Evolutionary conservation across 2,888 invertebrate species (phyloP).

Genomic region (Tiliacea aurago): DNA sequence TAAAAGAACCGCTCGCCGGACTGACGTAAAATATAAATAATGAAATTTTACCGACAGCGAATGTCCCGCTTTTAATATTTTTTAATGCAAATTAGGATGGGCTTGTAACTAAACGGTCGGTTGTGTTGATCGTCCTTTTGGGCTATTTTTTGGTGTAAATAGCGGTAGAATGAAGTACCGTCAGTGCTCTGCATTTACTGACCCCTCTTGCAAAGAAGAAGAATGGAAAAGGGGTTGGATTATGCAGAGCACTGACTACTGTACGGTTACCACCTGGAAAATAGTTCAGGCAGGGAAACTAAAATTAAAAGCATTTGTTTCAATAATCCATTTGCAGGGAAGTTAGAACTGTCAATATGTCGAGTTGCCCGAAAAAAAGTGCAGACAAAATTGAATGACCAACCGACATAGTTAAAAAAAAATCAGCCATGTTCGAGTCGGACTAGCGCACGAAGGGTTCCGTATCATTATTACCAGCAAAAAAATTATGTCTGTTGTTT

Average conservation of each 20-base stretch:
- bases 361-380: neutral
- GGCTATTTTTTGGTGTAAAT: constrained; percentile 18
- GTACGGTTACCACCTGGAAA: neutral
- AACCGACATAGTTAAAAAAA: neutral
- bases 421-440: no score
- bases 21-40: constrained; percentile 72
- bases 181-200: no score
- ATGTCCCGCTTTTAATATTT: constrained; percentile 58
- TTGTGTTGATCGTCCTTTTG: constrained; percentile 21
- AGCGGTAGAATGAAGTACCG: neutral
- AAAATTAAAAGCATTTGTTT: neutral
- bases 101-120: constrained; percentile 38
- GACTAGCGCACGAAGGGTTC: no score
- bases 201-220: no score
- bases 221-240: no score
- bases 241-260: no score
- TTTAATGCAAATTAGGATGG: constrained; percentile 57
- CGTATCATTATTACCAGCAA: no score
- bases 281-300: neutral
- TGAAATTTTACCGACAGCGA: constrained; percentile 62
- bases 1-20: constrained; percentile 68
- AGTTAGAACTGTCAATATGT: neutral
- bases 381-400: neutral
- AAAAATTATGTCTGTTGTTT: no score
- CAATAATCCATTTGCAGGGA: neutral